Percentiles rank a stretch among this genome's conserved stretches.
These are phyloP conservation scores for Entomobrya multifasciata DNA, from an alignment of 2,888 invertebrate species.

Conservation along the genomic window DNA sequence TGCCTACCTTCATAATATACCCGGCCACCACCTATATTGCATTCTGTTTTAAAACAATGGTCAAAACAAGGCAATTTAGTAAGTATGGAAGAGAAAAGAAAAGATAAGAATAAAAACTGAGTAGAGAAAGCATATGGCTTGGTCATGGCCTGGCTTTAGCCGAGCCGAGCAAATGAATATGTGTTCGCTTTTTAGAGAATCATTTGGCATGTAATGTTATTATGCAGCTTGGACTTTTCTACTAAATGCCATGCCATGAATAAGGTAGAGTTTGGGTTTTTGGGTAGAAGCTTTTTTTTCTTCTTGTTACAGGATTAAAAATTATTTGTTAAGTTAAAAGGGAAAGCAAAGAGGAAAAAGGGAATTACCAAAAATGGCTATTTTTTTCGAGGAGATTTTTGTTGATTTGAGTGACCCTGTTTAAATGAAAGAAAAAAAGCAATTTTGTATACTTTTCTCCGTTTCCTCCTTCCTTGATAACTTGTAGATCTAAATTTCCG, in stretches of 20 bases:
- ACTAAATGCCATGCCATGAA: no score
- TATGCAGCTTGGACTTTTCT: background rate
- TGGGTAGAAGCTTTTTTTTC: background rate
- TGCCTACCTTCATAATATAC: no score
- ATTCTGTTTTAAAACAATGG: background rate
- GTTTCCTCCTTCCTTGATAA: background rate
- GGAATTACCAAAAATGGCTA: background rate
- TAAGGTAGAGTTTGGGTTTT: no score
- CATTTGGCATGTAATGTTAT: background rate
- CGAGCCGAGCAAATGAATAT: no score
- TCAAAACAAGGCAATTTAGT: slow-evolving; percentile 8
- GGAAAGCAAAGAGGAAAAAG: background rate
- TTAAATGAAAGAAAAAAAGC: slow-evolving; percentile 1
- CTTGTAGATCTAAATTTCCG: slow-evolving; percentile 10
- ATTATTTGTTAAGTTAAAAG: background rate
- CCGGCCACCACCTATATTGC: no score
- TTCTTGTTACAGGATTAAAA: background rate
- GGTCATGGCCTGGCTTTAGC: no score
- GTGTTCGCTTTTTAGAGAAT: background rate
- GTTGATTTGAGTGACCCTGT: background rate
- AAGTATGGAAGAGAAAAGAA: background rate
- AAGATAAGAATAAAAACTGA: no score
- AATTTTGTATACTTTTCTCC: background rate
- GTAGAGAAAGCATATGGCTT: no score
- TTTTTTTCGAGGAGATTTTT: background rate